Conservation (phyloP, 2,113 vertebrate species). For the Erythrolamprus reginae region DNA sequence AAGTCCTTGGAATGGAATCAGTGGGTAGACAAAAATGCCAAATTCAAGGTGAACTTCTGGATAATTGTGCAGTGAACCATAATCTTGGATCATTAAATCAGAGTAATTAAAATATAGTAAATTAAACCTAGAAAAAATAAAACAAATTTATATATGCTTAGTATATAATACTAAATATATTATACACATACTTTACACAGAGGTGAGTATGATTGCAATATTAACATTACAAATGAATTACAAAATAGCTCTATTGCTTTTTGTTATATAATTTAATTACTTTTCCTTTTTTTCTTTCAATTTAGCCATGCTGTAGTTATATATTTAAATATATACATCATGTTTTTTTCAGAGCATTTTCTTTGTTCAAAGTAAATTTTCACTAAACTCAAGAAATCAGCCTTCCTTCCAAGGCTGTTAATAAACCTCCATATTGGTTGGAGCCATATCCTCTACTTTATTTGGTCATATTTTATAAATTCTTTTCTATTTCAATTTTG, state of each 20-base stretch:
- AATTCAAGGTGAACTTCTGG: neutral
- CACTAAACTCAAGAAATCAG: neutral
- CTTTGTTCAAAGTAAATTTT: neutral
- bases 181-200: no score
- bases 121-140: neutral
- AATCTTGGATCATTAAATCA: neutral
- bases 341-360: neutral
- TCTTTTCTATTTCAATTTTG: neutral
- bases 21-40: neutral
- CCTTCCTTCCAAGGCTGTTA: neutral
- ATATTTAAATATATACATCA: neutral
- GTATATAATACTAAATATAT: no score
- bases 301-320: neutral
- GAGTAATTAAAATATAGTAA: neutral
- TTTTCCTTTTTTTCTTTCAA: neutral
- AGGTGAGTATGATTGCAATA: neutral
- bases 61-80: neutral
- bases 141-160: no score
- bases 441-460: neutral
- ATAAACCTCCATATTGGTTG: neutral
- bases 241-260: neutral
- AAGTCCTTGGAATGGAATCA: no score
- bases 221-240: neutral
- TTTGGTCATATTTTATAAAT: neutral
- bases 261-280: neutral